Base-by-base conservation (phyloP, 2,113 vertebrate species). In the Tachysurus vachellii region DNA sequence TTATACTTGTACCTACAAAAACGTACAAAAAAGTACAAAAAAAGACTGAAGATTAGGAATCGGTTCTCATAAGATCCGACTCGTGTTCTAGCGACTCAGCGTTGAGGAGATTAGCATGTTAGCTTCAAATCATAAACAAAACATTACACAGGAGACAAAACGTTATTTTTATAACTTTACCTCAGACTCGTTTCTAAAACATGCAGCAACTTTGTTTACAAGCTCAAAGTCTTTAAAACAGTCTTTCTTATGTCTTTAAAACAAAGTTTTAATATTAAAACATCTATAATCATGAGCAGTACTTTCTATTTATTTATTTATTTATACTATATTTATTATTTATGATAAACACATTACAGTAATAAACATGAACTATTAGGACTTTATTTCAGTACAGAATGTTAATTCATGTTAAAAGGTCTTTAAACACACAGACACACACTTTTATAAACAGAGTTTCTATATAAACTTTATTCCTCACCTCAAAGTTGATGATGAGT, bases 401-500 rank as follows among this genome's bases (percentile, higher is more conserved):
- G 6, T 3, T 4, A 3, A 6, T 47, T 47, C n/a, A n/a, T n/a
- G 36, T 36, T 36, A 36, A 36, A 36, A 36, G 36, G 36, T 36
- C 36, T 36, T 36, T 36, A 36, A 36, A 50, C 47, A 50, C 44
- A 47, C 44, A 47, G 44, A 47, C 44, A 47, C 47, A 50, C 47
- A 50, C 47, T 50, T 50, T 50, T 50, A 9, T 50, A 50, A 4
- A 14, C 26, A 14, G 62, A 66, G 5, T 23, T 50, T 75, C 19
- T 31, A 47, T 73, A 21, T 7, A 8, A 19, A 36, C 7, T 21
- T 81, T 42, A 47, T 50, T 9, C 8, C 54, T 91, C 91, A 99
- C 98, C 96, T 99, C 98, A 3, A 99, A 94, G 7, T 97, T 97
- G 90, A 99, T 94, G 62, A 95, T 90, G 47, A 97, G 93, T 47